phyloP scores from a whole-genome alignment of 2,888 invertebrate species.

The Lysandra coridon region DNA sequence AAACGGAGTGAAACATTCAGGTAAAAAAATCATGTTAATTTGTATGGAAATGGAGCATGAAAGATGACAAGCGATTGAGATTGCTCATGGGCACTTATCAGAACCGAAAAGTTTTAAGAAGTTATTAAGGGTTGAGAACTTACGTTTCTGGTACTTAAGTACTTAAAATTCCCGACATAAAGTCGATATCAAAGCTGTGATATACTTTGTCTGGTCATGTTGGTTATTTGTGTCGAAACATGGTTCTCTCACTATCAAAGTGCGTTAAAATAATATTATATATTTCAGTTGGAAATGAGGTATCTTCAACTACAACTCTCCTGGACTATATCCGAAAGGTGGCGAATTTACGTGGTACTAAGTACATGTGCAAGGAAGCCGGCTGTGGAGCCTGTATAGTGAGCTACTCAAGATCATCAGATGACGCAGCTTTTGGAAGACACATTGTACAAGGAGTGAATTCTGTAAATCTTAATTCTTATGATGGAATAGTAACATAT shows the following conservation, averaged over 20 bases:
- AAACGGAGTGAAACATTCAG: constrained; percentile 17
- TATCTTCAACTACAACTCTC: constrained; percentile 65
- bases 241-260: neutral
- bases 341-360: constrained; percentile 83
- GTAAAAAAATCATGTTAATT: neutral
- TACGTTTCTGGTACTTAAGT: neutral
- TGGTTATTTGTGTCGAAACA: neutral
- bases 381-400: constrained; percentile 86
- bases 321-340: constrained; percentile 82
- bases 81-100: neutral
- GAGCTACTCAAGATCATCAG: constrained; percentile 48
- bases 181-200: neutral
- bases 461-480: constrained; percentile 5
- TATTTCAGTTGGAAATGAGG: constrained; percentile 58
- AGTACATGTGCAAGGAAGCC: constrained; percentile 85
- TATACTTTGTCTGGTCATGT: neutral
- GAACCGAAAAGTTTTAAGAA: neutral
- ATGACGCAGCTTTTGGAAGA: neutral
- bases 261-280: neutral
- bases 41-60: neutral
- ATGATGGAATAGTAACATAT: neutral
- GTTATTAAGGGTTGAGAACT: neutral
- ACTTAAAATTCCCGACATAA: neutral
- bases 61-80: neutral
- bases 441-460: constrained; percentile 23